Evolutionary conservation across 1,140 invertebrate species (phyloP), one percentile per base, ranked within the genome.

Genomic region (Drosophila fuyamai): DNA sequence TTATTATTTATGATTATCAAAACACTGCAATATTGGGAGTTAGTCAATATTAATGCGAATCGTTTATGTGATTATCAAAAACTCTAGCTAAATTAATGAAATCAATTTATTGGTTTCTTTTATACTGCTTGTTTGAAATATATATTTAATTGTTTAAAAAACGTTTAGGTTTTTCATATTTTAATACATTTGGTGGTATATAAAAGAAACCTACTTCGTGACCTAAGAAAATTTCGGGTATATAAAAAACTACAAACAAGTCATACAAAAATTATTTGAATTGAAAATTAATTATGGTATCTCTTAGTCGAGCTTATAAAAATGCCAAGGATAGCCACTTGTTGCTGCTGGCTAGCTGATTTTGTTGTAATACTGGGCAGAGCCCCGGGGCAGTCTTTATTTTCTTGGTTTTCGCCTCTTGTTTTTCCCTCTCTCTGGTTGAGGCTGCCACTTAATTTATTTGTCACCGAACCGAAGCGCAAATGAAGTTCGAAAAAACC

Each of bases 401-500:
- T 76, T 72, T 83, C 66, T 55, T 59, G 13, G 43, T n/a, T 51
- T 38, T 63, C 51, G 18, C 13, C 43, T n/a, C 32, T 35, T 27
- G 13, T 6, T 16, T 61, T 62, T 62, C 18, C 47, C 14, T 55
- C 58, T 63, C 70, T 63, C 58, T 74, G 59, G 71, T 75, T 68
- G 32, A 55, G 58, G 36, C 74, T 57, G 76, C 82, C 85, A 88
- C 83, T 86, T 86, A 79, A 88, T 88, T 88, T 86, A 86, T 86
- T 88, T 86, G 83, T 86, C 82, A 86, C 82, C 83, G 82, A 86
- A 86, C 82, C 82, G 83, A 86, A 82, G 82, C 82, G 79, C 82
- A 88, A 86, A 88, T 86, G 82, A 88, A 88, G 82, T 86, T 86
- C 82, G 82, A 88, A 82, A 76, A 56, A 79, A 73, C 46, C 46